These are phyloP conservation scores for Zapornia atra DNA, from an alignment of 2,113 vertebrate species.

Conservation along the genomic window DNA sequence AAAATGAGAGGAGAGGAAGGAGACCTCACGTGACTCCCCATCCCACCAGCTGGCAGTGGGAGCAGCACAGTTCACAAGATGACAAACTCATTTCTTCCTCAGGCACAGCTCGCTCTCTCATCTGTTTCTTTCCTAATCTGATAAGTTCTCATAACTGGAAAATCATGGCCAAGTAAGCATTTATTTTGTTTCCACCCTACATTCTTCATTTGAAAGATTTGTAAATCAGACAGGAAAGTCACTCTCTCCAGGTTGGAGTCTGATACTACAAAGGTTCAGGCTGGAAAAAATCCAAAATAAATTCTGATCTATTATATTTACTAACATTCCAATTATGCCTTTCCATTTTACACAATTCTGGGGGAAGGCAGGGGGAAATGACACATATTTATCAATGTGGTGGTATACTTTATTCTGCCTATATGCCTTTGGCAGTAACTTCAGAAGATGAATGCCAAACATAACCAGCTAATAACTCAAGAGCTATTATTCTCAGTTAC, in stretches of 20 bases:
- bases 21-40: neutral
- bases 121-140: neutral
- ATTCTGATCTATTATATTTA: neutral
- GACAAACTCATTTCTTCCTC: neutral
- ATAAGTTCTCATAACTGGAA: neutral
- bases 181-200: neutral
- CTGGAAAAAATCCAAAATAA: neutral
- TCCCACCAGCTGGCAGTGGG: neutral
- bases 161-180: neutral
- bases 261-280: neutral
- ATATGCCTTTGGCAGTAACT: slow-evolving; percentile 2
- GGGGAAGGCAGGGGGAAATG: neutral
- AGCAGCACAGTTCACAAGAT: neutral
- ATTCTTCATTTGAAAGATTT: neutral
- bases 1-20: no score
- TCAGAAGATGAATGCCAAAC: neutral
- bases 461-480: neutral
- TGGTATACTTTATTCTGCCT: neutral
- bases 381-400: neutral
- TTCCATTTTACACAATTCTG: neutral
- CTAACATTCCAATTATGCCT: neutral
- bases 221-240: neutral
- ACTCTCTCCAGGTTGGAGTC: neutral
- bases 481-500: neutral
- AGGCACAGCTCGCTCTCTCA: neutral